Evolutionary conservation across 2,888 invertebrate species (phyloP).

Genomic region (Morpho achilles): DNA sequence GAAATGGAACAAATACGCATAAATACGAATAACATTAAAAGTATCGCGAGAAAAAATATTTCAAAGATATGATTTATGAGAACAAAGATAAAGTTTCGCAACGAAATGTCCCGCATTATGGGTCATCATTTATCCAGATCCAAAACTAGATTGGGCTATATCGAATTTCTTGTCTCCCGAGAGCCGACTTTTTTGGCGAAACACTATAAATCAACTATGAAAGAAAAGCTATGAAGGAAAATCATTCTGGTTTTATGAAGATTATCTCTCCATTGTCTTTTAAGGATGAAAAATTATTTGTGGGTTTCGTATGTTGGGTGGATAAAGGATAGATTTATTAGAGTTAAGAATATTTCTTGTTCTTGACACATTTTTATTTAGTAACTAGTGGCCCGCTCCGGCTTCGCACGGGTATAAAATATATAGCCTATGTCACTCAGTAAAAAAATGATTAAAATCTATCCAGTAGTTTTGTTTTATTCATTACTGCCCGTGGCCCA

Average conservation of each 20-base stretch:
- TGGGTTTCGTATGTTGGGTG: too few species aligned
- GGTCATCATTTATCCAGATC: slow-evolving; percentile 6
- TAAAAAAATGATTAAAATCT: too few species aligned
- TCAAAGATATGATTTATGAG: slow-evolving; percentile 8
- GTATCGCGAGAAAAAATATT: slow-evolving; percentile 5
- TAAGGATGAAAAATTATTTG: too few species aligned
- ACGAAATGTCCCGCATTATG: slow-evolving; percentile 1
- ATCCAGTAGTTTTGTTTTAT: too few species aligned
- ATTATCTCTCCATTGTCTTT: too few species aligned
- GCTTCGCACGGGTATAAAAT: too few species aligned
- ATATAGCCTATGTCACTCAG: too few species aligned
- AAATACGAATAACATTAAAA: slow-evolving; percentile 3
- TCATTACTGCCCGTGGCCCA: too few species aligned
- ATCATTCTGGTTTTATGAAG: not conserved
- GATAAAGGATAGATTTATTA: too few species aligned
- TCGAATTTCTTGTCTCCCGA: slow-evolving; percentile 11
- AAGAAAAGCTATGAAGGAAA: not conserved
- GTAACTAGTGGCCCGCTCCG: too few species aligned
- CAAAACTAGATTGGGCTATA: slow-evolving; percentile 1
- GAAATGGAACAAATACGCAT: not conserved
- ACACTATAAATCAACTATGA: slow-evolving; percentile 5
- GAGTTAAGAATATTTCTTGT: too few species aligned
- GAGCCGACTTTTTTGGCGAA: not conserved
- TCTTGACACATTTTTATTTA: too few species aligned
- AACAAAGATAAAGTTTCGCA: slow-evolving; percentile 9